Evolutionary conservation across 2,113 vertebrate species (phyloP).

Genomic region (Festucalex cinctus): DNA sequence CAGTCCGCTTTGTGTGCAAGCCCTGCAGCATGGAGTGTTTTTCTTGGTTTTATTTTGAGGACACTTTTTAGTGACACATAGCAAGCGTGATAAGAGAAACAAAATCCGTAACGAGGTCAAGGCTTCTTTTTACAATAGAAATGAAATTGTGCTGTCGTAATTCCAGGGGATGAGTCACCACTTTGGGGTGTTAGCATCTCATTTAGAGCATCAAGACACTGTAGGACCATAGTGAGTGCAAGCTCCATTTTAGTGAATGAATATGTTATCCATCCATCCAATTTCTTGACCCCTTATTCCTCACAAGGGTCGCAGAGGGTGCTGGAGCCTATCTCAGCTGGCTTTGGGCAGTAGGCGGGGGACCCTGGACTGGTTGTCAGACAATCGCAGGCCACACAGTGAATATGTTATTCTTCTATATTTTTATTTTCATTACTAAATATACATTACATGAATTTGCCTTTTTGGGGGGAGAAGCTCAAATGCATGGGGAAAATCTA

Average conservation of each 20-base stretch:
- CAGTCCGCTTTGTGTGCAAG: background rate
- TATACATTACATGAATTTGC: background rate
- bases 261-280: no score
- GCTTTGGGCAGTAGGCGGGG: no score
- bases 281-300: no score
- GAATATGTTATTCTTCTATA: background rate
- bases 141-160: background rate
- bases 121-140: no score
- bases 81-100: background rate
- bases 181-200: slow-evolving; percentile 30
- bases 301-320: no score
- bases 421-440: background rate
- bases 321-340: no score
- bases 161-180: background rate
- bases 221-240: background rate
- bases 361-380: no score
- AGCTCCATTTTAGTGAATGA: background rate
- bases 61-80: background rate
- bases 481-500: background rate
- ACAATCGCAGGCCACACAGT: no score
- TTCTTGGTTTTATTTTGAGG: background rate
- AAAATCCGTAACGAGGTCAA: background rate
- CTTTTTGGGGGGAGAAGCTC: no score
- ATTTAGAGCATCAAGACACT: slow-evolving; percentile 15
- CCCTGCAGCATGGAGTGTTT: background rate